Evolutionary conservation across 1,140 invertebrate genomes (phyloP).

Genomic region (Dendroctonus valens): DNA sequence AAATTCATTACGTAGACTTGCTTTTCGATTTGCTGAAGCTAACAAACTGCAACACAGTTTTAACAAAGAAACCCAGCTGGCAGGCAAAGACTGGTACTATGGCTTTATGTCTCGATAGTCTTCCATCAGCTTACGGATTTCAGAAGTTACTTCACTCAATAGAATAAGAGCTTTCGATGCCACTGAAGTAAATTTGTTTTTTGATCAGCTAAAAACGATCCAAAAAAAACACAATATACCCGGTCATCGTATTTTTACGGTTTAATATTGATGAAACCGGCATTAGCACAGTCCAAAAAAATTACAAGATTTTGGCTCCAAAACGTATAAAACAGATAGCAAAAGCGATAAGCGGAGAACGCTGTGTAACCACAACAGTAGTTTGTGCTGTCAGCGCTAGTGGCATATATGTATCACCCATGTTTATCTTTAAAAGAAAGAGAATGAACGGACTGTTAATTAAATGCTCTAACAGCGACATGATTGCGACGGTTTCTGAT

Average conservation of each 20-base stretch:
- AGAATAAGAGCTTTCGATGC: slow-evolving; percentile 44
- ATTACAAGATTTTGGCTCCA: slow-evolving; percentile 32
- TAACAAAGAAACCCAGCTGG: slow-evolving; percentile 38
- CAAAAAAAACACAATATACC: slow-evolving; percentile 41
- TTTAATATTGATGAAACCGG: slow-evolving; percentile 55
- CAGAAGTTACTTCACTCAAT: slow-evolving; percentile 49
- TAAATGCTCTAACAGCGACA: slow-evolving; percentile 2
- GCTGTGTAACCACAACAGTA: slow-evolving; percentile 39
- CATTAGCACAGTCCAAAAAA: slow-evolving; percentile 47
- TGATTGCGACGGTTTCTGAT: slow-evolving; percentile 15
- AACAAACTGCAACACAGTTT: slow-evolving; percentile 31
- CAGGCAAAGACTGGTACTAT: slow-evolving; percentile 45
- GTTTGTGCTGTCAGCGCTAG: slow-evolving; percentile 34
- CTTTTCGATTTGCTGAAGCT: slow-evolving; percentile 6
- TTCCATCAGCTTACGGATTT: slow-evolving; percentile 37
- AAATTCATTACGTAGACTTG: neutral
- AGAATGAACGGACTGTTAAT: slow-evolving; percentile 24
- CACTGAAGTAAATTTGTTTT: slow-evolving; percentile 48
- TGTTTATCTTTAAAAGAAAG: slow-evolving; percentile 51
- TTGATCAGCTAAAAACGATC: slow-evolving; percentile 43
- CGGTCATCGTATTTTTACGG: slow-evolving; percentile 47
- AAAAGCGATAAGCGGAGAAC: slow-evolving; percentile 42
- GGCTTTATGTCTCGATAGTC: slow-evolving; percentile 40
- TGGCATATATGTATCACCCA: slow-evolving; percentile 32
- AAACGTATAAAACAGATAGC: slow-evolving; percentile 47